Base-by-base conservation (phyloP, 1,140 invertebrate species). In the Scaptodrosophila lebanonensis region DNA sequence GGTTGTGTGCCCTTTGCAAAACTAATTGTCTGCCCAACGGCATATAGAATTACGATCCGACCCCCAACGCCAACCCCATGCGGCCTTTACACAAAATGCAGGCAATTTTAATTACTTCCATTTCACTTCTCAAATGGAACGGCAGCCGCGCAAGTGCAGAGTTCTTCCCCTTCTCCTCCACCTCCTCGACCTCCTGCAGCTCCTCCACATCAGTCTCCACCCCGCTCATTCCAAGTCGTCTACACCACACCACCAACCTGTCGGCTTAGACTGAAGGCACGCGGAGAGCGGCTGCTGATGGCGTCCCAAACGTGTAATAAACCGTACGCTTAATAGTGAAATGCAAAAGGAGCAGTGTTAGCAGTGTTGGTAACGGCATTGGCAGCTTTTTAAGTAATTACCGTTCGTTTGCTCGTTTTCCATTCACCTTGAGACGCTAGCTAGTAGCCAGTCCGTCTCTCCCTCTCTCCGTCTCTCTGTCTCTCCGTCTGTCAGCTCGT, bases 61-160 rank as follows among this genome's bases (percentile, higher is more conserved):
- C n/a, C n/a, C n/a, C n/a, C n/a, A n/a, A n/a, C n/a, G n/a, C n/a
- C n/a, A n/a, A n/a, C 22, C 22, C 8, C 22, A 25, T 8, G 22
- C 22, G 8, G 8, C 22, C 22, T 25, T n/a, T 25, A 69, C 59
- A 54, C 61, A 59, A 66, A 75, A 66, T 62, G 71, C 47, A 63
- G 72, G 72, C 67, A 68, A 79, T 77, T 77, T 77, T 77, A 77
- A 77, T 77, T 77, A 77, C 73, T 77, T 77, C 58, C 73, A 79
- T 77, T 77, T 79, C 73, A 79, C 73, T 77, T 77, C 77, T 77
- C 59, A 57, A 72, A 76, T 53, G 43, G 57, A 48, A 39, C 57
- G 59, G 70, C 68, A 73, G 70, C 73, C 73, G 73, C 64, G 63
- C 73, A 77, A 77, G 73, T 77, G 73, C 73, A 64, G 29, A 43